phyloP scores from a whole-genome alignment of 1,140 invertebrate genomes.

The Diabrotica virgifera region DNA sequence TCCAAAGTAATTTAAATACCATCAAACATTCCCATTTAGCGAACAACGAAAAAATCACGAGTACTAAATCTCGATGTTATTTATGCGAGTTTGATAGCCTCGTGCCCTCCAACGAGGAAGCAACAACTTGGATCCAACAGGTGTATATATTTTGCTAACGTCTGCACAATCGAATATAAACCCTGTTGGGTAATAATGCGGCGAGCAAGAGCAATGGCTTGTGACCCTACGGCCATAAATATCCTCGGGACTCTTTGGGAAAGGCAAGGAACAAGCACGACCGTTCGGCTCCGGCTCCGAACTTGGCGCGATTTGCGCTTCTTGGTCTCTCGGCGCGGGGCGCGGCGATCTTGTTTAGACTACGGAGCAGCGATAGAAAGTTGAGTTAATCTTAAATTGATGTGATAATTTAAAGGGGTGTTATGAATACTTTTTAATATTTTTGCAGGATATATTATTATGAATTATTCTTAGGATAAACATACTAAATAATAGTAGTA shows the following conservation, averaged over 20 bases:
- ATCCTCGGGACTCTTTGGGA: constrained; percentile 39
- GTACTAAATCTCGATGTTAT: neutral
- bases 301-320: too few relatives aligned
- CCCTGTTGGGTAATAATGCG: constrained; percentile 48
- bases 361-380: too few relatives aligned
- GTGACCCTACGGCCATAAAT: constrained; percentile 49
- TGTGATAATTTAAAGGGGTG: neutral
- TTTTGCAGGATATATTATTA: neutral
- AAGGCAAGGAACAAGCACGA: constrained; percentile 21
- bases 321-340: neutral
- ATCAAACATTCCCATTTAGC: too few relatives aligned
- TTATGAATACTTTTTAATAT: neutral
- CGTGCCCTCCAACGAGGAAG: constrained; percentile 20
- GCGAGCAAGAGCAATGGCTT: constrained; percentile 48
- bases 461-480: too few relatives aligned
- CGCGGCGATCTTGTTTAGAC: too few relatives aligned
- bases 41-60: neutral
- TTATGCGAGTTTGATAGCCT: neutral
- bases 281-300: constrained; percentile 17
- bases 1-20: too few relatives aligned
- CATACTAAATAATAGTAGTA: too few relatives aligned
- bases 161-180: constrained; percentile 47
- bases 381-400: too few relatives aligned
- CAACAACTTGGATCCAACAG: constrained; percentile 44
- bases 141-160: constrained; percentile 46